These are phyloP conservation scores for Oscheius sp. DNA, from an alignment of 2,888 invertebrate species.

Conservation along the genomic window DNA sequence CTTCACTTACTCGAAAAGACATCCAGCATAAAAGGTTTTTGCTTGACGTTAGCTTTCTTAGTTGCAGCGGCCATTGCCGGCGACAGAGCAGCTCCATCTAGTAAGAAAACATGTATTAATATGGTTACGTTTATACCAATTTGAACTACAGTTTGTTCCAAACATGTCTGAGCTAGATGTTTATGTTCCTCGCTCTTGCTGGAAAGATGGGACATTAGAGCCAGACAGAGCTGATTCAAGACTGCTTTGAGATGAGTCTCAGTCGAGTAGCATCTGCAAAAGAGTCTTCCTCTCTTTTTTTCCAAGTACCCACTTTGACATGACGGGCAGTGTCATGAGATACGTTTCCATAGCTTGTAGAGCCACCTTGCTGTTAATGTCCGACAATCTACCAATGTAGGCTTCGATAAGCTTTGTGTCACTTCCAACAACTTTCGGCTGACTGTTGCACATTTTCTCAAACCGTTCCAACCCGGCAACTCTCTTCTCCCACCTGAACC, in stretches of 20 bases:
- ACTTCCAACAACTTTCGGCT: slow-evolving; percentile 49
- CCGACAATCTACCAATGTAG: slow-evolving; percentile 54
- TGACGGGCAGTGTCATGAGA: slow-evolving; percentile 47
- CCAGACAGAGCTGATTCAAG: slow-evolving; percentile 51
- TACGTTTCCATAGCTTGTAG: slow-evolving; percentile 56
- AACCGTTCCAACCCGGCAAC: slow-evolving; percentile 51
- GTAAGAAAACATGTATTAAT: background rate
- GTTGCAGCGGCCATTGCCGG: slow-evolving; percentile 56
- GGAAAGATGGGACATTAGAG: slow-evolving; percentile 55
- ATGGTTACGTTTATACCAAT: slow-evolving; percentile 41
- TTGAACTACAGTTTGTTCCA: slow-evolving; percentile 47
- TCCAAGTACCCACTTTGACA: slow-evolving; percentile 45
- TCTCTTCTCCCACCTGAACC: slow-evolving; percentile 52
- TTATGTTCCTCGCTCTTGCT: slow-evolving; percentile 59
- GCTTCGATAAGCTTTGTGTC: slow-evolving; percentile 58
- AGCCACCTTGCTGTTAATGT: slow-evolving; percentile 58
- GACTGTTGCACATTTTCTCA: slow-evolving; percentile 49
- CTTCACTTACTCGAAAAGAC: slow-evolving; percentile 38
- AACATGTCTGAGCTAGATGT: slow-evolving; percentile 49
- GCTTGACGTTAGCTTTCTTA: slow-evolving; percentile 57
- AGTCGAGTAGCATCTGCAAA: slow-evolving; percentile 52
- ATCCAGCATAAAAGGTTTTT: slow-evolving; percentile 48
- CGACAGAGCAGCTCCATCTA: slow-evolving; percentile 48
- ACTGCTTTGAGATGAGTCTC: slow-evolving; percentile 58
- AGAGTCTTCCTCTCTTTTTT: too few relatives aligned